These are phyloP conservation scores for Borostomias antarcticus DNA, from an alignment of 2,797 vertebrate genomes.

Conservation along the genomic window DNA sequence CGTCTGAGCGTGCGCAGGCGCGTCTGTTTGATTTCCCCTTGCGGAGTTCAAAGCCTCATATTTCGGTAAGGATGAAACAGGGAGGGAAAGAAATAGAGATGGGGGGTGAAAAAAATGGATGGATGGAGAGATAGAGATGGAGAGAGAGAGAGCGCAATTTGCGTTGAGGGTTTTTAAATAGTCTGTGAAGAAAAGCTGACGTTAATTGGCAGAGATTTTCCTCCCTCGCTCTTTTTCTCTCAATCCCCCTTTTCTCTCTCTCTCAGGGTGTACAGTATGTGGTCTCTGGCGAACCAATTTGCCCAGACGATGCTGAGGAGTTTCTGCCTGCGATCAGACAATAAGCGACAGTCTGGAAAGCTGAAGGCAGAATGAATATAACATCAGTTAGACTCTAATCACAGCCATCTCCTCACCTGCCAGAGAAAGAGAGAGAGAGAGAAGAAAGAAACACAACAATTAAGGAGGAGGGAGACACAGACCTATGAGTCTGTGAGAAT, in stretches of 20 bases:
- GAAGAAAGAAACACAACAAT: neutral
- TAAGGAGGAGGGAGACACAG: slow-evolving; percentile 10
- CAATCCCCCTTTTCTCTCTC: slow-evolving; percentile 13
- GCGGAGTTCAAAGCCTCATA: slow-evolving; percentile 55
- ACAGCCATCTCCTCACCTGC: slow-evolving; percentile 55
- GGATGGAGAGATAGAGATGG: slow-evolving; percentile 36
- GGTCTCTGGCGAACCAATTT: slow-evolving; percentile 62
- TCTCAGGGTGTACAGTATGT: slow-evolving; percentile 5
- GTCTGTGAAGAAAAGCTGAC: slow-evolving; percentile 55
- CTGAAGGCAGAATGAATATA: slow-evolving; percentile 57
- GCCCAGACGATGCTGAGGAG: slow-evolving; percentile 47
- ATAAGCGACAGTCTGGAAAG: slow-evolving; percentile 44
- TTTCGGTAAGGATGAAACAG: slow-evolving; percentile 38
- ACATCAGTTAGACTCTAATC: slow-evolving; percentile 57
- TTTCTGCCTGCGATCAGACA: slow-evolving; percentile 67
- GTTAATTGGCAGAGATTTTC: slow-evolving; percentile 65
- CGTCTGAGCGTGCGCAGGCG: slow-evolving; percentile 45
- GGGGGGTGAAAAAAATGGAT: slow-evolving; percentile 15
- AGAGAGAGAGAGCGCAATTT: slow-evolving; percentile 17
- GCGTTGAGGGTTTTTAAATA: slow-evolving; percentile 57
- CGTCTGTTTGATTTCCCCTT: slow-evolving; percentile 41
- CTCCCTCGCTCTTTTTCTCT: slow-evolving; percentile 22
- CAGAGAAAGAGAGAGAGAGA: slow-evolving; percentile 38
- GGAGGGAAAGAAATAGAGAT: neutral
- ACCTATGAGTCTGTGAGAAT: neutral